Evolutionary conservation across 2,797 vertebrate species (phyloP), one percentile per base, ranked within the genome.

Genomic region (Crossoptilon crossoptilon): DNA sequence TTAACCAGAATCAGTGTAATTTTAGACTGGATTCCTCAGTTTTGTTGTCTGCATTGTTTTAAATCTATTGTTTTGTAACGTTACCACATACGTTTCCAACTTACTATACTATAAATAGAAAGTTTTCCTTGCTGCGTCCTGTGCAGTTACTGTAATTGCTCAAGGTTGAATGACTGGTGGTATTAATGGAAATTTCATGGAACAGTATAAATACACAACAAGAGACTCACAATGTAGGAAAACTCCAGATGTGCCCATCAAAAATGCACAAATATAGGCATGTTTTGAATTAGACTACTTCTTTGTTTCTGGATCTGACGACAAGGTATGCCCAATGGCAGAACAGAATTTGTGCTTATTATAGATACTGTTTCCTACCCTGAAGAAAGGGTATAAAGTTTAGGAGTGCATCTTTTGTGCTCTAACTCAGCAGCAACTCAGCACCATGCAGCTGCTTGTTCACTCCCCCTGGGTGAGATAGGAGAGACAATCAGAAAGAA

Each of bases 61-160:
- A 84, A 87, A 79, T 53, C 82, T n/a, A n/a, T 6, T 66, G 58
- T 48, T 89, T 67, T 78, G 59, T 51, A 88, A 35, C 9, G 53
- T 56, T 79, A 43, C 48, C 49, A 18, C 66, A 62, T 62, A 82
- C 39, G 18, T 76, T 91, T 79, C 84, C 5, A 2, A 72, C 80
- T 74, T 49, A 73, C 29, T 67, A 48, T 71, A 63, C 67, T 91
- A 78, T 81, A 91, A 91, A 94, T 74, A 90, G 46, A 80, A 43
- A 84, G 8, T 66, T 90, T 93, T 91, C 86, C 56, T 60, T 87
- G 85, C 71, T 59, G 46, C 27, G 23, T 63, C 60, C 56, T 75
- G 33, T 91, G 46, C 29, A 46, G 31, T 81, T 90, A 88, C 55
- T 64, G 64, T 73, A 91, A 91, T 24, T 78, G 63, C 55, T 87